phyloP scores from a whole-genome alignment of 2,888 invertebrate species.

The Doris montereyensis region DNA sequence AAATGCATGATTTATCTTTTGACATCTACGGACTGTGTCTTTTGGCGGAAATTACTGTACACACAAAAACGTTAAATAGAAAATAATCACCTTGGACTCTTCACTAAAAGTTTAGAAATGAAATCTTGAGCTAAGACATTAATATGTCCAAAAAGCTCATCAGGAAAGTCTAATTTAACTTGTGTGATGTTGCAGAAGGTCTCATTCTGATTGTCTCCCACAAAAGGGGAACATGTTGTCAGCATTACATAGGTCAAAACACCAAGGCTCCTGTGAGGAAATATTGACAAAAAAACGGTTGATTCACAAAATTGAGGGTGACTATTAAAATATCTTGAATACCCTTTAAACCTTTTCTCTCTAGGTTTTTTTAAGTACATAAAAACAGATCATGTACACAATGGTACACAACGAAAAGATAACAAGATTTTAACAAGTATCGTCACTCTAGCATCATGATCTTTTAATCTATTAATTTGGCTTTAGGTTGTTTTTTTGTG shows the following conservation, averaged over 20 bases:
- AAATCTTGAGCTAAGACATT: constrained; percentile 91
- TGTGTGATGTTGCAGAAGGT: constrained; percentile 97
- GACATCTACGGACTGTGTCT: too few relatives aligned
- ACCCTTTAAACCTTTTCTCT: background rate
- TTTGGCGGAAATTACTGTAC: too few relatives aligned
- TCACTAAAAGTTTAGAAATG: constrained; percentile 89
- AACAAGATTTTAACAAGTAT: too few relatives aligned
- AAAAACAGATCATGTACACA: too few relatives aligned
- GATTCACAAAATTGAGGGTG: background rate
- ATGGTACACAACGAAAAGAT: too few relatives aligned
- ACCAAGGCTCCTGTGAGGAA: constrained; percentile 84
- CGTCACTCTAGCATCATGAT: too few relatives aligned
- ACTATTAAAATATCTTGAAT: background rate
- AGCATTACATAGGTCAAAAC: constrained; percentile 94
- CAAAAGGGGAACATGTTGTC: constrained; percentile 95
- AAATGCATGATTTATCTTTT: too few relatives aligned
- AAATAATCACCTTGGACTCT: constrained; percentile 95
- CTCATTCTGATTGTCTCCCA: constrained; percentile 95
- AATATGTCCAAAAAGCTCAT: constrained; percentile 88
- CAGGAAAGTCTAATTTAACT: constrained; percentile 93
- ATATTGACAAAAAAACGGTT: too few relatives aligned
- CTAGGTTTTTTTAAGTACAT: background rate
- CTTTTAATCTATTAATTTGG: too few relatives aligned
- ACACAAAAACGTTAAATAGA: too few relatives aligned
- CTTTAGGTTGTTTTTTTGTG: too few relatives aligned